Evolutionary conservation across 2,797 vertebrate genomes (phyloP), one percentile per base, ranked within the genome.

Genomic region (Aulostomus chinensis): DNA sequence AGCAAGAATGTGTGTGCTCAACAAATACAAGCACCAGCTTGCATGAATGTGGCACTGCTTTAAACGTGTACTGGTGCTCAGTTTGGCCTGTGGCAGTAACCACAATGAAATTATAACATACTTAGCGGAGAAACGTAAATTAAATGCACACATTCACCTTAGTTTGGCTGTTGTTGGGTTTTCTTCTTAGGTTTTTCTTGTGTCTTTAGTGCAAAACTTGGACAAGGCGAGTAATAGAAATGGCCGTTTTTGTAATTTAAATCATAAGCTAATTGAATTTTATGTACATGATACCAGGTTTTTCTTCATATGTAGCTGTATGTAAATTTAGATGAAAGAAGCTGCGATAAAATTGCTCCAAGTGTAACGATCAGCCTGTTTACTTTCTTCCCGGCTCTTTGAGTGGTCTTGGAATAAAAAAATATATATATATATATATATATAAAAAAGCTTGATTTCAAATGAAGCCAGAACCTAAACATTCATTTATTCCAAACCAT

Each of bases 41-140:
- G 42, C 43, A 58, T 36, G 62, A 78, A 68, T 60, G 62, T 70
- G 78, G 63, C 46, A 2, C 50, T 33, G 4, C 16, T 48, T 46
- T 26, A 20, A 22, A 29, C 17, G 45, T 40, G 29, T 4, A 38
- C 15, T 4, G 25, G 35, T 43, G 33, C 20, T 24, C 24, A n/a
- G 15, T 59, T 45, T 70, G 57, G 15, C 33, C 40, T 33, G 24
- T 24, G 13, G 17, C 24, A 16, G 45, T 13, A 37, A 49, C 15
- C 7, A 1, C 21, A 0, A 30, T 33, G 32, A 53, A 37, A 17
- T 49, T 12, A 37, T n/a, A 11, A 14, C 9, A 38, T 28, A 3
- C 17, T 39, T 36, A 24, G 37, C 20, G 39, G 9, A 36, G 24
- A 37, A 14, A 4, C 9, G 2, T 25, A 2, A 34, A 38, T 25